A percentile compares a stretch with the other conserved stretches of the same genome.
phyloP scores from a whole-genome alignment of 92 coral and sea anemone species.

The Pocillopora grandis region DNA sequence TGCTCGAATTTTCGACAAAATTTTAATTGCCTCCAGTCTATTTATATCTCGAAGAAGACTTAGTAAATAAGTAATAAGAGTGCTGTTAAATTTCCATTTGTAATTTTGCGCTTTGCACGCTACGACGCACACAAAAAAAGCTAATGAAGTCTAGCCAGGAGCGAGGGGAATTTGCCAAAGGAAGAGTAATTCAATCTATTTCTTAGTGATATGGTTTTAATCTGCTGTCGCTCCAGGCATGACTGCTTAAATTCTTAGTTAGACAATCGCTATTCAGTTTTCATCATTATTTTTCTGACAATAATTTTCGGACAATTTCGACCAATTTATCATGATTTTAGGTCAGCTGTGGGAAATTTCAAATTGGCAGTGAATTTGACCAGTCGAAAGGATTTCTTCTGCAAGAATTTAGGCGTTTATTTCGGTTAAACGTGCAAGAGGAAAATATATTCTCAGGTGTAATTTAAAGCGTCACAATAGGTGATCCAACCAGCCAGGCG shows the following conservation, averaged over 20 bases:
- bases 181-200: background rate
- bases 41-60: background rate
- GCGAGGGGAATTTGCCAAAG: background rate
- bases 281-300: too few relatives aligned
- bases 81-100: constrained; percentile 9
- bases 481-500: too few relatives aligned
- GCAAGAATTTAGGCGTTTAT: too few relatives aligned
- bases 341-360: too few relatives aligned
- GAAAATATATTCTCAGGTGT: too few relatives aligned
- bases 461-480: too few relatives aligned
- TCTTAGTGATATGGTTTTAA: background rate
- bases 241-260: background rate
- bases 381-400: too few relatives aligned
- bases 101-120: constrained; percentile 3
- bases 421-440: too few relatives aligned
- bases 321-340: too few relatives aligned
- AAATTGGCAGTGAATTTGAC: too few relatives aligned
- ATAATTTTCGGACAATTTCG: too few relatives aligned
- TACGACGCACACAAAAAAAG: constrained; percentile 8
- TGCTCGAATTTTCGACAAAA: background rate
- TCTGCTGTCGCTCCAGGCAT: background rate
- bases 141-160: background rate
- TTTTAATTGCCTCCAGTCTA: background rate
- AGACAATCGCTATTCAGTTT: too few relatives aligned
- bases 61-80: background rate